Evolutionary conservation across 2,797 vertebrate species (phyloP), one percentile per base, ranked within the genome.

Genomic region (Semotilus atromaculatus): DNA sequence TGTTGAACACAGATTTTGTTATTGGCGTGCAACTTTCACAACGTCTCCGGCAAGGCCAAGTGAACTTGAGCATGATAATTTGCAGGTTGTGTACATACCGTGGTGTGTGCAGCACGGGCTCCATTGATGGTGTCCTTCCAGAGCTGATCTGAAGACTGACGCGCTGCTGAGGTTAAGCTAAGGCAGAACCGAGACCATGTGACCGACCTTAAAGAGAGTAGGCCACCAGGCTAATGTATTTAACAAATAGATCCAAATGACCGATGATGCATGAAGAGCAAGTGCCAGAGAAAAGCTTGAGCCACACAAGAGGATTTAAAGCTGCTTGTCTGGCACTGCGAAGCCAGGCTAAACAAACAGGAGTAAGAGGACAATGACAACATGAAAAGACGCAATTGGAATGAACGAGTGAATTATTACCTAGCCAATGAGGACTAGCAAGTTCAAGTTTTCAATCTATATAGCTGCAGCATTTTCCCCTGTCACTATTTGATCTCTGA

Each of bases 131-230:
- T 76, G 23, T 8, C 19, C 71, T 87, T 36, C 86, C 75, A 9
- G 82, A 75, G 77, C 83, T 91, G 90, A 89, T 92, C 92, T 64
- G 18, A 64, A 78, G 94, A 92, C 89, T 84, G 74, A 90, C 80
- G 88, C 86, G 87, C 89, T 90, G 92, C 92, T 94, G 91, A 93
- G 90, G 87, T 91, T 93, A 93, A 94, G 91, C 89, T 11, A 81
- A 89, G 84, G 82, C 85, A 90, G 87, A 90, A 81, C 55, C 60
- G 40, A 51, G 92, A 70, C 93, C 93, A 94, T 89, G 92, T 93
- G 94, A 94, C 89, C 74, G 76, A 88, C 90, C 90, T 92, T 91
- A 93, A 91, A 87, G 82, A 89, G 91, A 92, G 87, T 81, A 83
- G 91, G 91, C 85, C 90, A 91, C 82, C 86, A 87, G 84, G 92